Conservation (phyloP, 2,113 vertebrate species). For the Rhineura floridana region DNA sequence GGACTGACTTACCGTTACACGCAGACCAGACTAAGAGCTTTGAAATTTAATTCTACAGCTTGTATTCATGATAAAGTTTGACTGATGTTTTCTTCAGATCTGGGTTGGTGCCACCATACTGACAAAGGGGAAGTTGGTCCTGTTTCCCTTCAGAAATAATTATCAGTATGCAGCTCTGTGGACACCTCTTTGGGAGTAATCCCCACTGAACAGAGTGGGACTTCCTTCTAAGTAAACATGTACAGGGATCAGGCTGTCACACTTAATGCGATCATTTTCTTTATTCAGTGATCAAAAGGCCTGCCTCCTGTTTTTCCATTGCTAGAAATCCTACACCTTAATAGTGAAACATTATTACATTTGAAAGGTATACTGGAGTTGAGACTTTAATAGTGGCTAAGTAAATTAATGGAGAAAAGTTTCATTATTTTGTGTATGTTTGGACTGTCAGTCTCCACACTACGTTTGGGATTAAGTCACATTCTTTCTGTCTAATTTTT, state of each 20-base stretch:
- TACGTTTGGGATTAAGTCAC: slow-evolving; percentile 57
- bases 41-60: neutral
- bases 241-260: neutral
- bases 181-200: neutral
- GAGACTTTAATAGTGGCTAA: slow-evolving; percentile 52
- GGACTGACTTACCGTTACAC: no score
- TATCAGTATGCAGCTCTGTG: neutral
- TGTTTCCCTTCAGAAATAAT: neutral
- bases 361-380: slow-evolving; percentile 47
- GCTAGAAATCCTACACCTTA: neutral
- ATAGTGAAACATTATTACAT: slow-evolving; percentile 18
- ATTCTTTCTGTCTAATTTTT: slow-evolving; percentile 60
- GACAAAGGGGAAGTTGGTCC: neutral
- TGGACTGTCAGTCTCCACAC: slow-evolving; percentile 58
- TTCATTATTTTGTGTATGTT: slow-evolving; percentile 43
- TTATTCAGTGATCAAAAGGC: neutral
- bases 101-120: neutral
- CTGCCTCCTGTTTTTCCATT: slow-evolving; percentile 14
- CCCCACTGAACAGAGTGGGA: no score
- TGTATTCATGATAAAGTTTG: no score
- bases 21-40: neutral
- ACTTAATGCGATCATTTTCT: neutral
- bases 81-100: no score
- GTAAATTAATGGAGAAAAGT: slow-evolving; percentile 58
- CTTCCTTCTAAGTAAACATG: neutral